Base-by-base conservation (phyloP, 2,113 vertebrate genomes). In the Hucho hucho region DNA sequence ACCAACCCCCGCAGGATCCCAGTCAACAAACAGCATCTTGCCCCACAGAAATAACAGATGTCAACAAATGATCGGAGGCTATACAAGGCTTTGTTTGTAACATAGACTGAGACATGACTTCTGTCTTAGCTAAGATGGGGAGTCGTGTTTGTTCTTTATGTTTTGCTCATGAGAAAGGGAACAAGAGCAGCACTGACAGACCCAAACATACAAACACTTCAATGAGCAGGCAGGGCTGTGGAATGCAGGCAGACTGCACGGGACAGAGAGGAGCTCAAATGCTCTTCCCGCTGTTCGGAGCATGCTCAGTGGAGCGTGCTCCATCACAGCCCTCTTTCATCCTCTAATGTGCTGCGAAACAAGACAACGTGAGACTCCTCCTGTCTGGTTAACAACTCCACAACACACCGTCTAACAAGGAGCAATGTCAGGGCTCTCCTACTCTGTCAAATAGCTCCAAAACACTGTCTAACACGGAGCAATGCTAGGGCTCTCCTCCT, bases 301-400 rank as follows among this genome's bases (percentile, higher is more conserved):
- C 76, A 70, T 69, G 72, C 77, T 79, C 84, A 79, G 82, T 84
- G 72, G 28, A 29, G 73, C 25, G 2, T 29, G 24, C 6, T 6
- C 37, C 68, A 67, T 89, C 82, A 89, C 87, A 87, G 84, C 67
- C 49, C 32, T 69, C 82, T 87, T 90, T 90, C 79, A 87, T 84
- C 32, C 59, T 24, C 59, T 72, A 46, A 37, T n/a, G 63, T 56
- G 63, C 4, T 28, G 72, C 64, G 2, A 26, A 73, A 47, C 26
- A 43, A 68, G 29, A 61, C 32, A 13, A 43, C 9, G 3, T 46
- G 16, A 43, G 37, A n/a, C 65, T 29, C 65, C 3, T 7, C 65
- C 24, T 7, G 6, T 32, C 29, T 20, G 4, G 64, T 28, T 28
- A 67, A 67, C 65, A 32, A 29, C 28, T 32, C 18, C 58, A 22